A percentile compares a stretch with the other conserved stretches of the same genome.
Conservation (phyloP, 2,797 vertebrate species). For the Mus minutoides region DNA sequence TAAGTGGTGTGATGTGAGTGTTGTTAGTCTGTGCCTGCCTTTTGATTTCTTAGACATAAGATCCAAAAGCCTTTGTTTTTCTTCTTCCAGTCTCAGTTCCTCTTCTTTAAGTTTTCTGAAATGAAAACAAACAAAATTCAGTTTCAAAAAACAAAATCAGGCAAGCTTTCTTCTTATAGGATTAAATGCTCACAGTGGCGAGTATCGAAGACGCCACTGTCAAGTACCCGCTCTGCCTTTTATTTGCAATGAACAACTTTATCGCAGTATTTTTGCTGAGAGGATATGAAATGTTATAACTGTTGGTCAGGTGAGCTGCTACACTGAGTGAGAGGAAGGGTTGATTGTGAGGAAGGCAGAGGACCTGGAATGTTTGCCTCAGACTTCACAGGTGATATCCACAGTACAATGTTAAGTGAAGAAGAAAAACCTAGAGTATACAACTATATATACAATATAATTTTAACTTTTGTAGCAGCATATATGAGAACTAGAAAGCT, state of each 20-base stretch:
- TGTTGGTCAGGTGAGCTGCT: slow-evolving; percentile 23
- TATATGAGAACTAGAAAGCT: background rate
- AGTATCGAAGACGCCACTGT: background rate
- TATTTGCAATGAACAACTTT: background rate
- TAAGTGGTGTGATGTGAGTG: accelerated
- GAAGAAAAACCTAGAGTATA: background rate
- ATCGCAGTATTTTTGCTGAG: slow-evolving; percentile 1
- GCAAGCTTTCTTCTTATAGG: slow-evolving; percentile 14
- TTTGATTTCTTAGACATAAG: slow-evolving; percentile 57
- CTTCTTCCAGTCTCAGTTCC: slow-evolving; percentile 71
- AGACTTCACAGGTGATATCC: background rate
- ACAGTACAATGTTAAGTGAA: slow-evolving; percentile 43
- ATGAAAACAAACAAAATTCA: slow-evolving; percentile 73
- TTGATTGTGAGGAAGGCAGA: slow-evolving; percentile 2
- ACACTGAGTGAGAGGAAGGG: slow-evolving; percentile 29
- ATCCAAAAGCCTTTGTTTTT: slow-evolving; percentile 54
- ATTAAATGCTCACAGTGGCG: slow-evolving; percentile 3
- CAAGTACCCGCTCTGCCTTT: background rate
- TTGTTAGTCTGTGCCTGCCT: slow-evolving; percentile 59
- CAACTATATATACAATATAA: background rate
- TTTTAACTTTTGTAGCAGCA: background rate
- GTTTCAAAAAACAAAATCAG: slow-evolving; percentile 19
- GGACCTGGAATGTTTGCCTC: background rate
- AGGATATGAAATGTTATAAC: background rate
- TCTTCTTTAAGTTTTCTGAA: slow-evolving; percentile 83